Evolutionary conservation across 2,888 invertebrate species (phyloP).

Genomic region (Poecilus cupreus): DNA sequence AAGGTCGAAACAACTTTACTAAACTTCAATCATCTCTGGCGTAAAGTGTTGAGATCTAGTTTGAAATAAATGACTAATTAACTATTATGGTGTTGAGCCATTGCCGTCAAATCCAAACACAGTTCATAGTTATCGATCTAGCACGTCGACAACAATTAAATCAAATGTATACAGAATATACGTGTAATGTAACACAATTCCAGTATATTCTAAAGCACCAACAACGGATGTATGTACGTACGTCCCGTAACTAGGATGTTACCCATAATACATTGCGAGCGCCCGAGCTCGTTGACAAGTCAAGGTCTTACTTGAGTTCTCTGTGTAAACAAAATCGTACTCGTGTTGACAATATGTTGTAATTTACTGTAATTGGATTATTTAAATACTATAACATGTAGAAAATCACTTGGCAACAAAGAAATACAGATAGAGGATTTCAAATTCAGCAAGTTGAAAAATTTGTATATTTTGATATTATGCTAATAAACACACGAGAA

Average conservation of each 20-base stretch:
- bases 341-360: conserved; percentile 36
- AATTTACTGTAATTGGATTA: conserved; percentile 29
- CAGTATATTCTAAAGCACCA: neutral
- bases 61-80: neutral
- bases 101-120: neutral
- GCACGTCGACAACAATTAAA: neutral
- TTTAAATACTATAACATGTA: conserved; percentile 1
- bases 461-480: no score
- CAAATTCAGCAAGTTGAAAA: no score
- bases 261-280: conserved; percentile 30
- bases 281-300: conserved; percentile 4
- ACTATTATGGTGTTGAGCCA: neutral
- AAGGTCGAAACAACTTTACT: no score
- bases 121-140: neutral
- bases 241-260: conserved; percentile 9
- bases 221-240: neutral
- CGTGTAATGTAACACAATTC: neutral
- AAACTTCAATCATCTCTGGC: no score
- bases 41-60: no score
- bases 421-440: no score
- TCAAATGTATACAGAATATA: neutral
- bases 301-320: neutral
- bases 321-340: conserved; percentile 20
- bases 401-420: no score
- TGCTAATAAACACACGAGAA: no score